Base-by-base conservation (phyloP, 2,797 vertebrate species). In the Enteromius thamalakanensis region DNA sequence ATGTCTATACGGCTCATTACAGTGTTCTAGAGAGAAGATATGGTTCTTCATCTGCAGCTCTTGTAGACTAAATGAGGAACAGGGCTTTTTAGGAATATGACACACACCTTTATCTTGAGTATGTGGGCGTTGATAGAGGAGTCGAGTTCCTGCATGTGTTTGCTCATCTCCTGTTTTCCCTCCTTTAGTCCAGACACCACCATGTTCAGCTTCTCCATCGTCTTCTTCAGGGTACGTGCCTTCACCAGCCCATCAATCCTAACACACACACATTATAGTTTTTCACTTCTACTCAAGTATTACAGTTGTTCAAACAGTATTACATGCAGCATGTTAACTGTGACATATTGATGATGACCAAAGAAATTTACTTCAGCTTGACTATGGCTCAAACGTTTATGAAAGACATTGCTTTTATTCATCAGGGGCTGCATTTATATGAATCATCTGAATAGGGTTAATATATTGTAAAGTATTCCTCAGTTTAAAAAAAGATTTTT, bases 231-330 rank as follows among this genome's bases (percentile, higher is more conserved):
- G 0, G 91, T 96, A 3, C 93, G 92, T 65, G 97, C 97, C 88
- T 98, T 98, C 47, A 98, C 93, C 81, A 99, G 88, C 4, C 97
- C 97, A 47, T 98, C 96, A 32, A 99, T 98, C 37, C 98, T 99
- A 76, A 64, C 40, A 76, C 68, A 85, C 69, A 82, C 21, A 65
- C 7, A 55, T 32, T 0, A 72, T 6, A 32, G 4, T 5, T 32
- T 17, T 26, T 45, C n/a, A 26, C 40, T 2, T 12, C 6, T 7
- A 23, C 55, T 58, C 2, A 9, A 12, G 4, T 58, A 40, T n/a
- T 40, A 8, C 55, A 23, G n/a, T 23, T 3, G 3, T n/a, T 19
- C 34, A 3, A 65, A 4, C 64, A 6, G 37, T 69, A 45, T 14
- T 8, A 70, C 40, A 69, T 3, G 21, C 9, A 67, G 19, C n/a